These are phyloP conservation scores for Microplitis mediator DNA, from an alignment of 1,140 invertebrate genomes.

Conservation along the genomic window DNA sequence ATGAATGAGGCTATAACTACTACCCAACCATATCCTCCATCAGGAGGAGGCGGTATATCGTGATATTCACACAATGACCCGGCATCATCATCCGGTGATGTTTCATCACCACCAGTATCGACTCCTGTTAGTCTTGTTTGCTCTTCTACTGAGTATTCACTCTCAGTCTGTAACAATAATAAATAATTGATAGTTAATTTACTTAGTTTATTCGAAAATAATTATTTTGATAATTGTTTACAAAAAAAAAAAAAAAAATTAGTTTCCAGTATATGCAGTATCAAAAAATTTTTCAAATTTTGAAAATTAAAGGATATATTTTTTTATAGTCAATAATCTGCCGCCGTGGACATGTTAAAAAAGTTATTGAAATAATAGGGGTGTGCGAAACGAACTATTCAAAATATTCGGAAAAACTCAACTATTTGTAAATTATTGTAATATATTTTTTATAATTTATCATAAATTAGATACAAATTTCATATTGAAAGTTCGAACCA, in stretches of 20 bases:
- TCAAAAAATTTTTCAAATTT: background rate
- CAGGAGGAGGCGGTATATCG: slow-evolving; percentile 81
- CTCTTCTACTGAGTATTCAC: slow-evolving; percentile 81
- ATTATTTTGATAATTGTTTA: background rate
- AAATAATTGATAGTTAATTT: too few species aligned
- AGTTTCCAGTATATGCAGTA: too few species aligned
- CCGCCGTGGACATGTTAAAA: too few species aligned
- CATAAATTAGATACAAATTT: too few species aligned
- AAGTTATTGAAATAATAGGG: too few species aligned
- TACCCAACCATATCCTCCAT: slow-evolving; percentile 91
- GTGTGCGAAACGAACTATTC: too few species aligned
- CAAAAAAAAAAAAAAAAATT: too few species aligned
- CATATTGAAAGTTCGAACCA: too few species aligned
- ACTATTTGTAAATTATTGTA: too few species aligned
- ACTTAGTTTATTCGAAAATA: background rate
- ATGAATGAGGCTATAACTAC: slow-evolving; percentile 94
- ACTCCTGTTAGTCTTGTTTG: slow-evolving; percentile 71
- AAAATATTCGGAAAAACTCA: too few species aligned
- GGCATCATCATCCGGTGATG: slow-evolving; percentile 74
- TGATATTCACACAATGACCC: slow-evolving; percentile 75
- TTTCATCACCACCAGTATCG: slow-evolving; percentile 60
- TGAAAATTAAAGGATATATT: background rate
- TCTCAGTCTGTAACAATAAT: slow-evolving; percentile 75
- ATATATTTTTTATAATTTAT: too few species aligned
- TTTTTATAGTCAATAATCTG: too few species aligned